Evolutionary conservation across 2,113 vertebrate species (phyloP).

Genomic region (Oceanites oceanicus): DNA sequence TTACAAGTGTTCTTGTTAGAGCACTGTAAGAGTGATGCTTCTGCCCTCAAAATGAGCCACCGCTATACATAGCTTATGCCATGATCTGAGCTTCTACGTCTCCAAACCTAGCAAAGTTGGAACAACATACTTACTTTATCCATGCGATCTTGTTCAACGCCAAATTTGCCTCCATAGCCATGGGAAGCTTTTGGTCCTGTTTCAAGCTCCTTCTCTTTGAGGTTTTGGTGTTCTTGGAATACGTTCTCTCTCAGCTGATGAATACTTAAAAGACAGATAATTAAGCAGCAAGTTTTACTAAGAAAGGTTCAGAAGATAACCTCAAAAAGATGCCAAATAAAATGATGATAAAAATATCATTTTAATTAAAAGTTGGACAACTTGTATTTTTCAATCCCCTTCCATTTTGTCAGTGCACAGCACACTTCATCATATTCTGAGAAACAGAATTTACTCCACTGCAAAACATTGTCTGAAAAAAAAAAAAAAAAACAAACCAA

Average conservation of each 20-base stretch:
- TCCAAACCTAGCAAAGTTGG: not conserved
- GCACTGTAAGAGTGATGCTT: not conserved
- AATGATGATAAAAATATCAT: not conserved
- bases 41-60: not conserved
- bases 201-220: constrained; percentile 89
- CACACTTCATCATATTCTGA: not conserved
- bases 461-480: not conserved
- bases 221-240: constrained; percentile 86
- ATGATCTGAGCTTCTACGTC: not conserved
- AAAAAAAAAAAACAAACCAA: too few relatives aligned
- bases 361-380: not conserved
- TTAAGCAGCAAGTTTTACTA: not conserved
- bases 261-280: constrained; percentile 76
- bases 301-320: not conserved
- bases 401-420: not conserved
- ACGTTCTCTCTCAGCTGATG: constrained; percentile 88
- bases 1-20: not conserved
- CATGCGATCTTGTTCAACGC: constrained; percentile 94
- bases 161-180: constrained; percentile 94
- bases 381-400: not conserved
- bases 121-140: constrained; percentile 82
- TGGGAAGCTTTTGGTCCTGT: constrained; percentile 89
- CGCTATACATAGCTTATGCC: not conserved
- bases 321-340: constrained; percentile 2
- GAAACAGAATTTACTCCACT: not conserved